Evolutionary conservation across 2,888 invertebrate species (phyloP).

Genomic region (Caenorhabditis imperialis): DNA sequence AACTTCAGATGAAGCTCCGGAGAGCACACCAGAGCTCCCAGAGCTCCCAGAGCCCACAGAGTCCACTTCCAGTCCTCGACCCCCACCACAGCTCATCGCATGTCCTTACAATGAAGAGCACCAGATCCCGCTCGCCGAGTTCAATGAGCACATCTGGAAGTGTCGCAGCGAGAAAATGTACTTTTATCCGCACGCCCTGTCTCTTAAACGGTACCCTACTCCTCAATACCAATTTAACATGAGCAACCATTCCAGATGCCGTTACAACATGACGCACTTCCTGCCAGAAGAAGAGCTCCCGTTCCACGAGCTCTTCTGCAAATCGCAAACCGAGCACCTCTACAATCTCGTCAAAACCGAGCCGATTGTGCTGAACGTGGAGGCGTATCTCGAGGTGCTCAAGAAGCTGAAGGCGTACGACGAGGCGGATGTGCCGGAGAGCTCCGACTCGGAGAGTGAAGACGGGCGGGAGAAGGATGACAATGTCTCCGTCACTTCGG

Average conservation of each 20-base stretch:
- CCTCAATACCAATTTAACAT: background rate
- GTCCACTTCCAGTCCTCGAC: background rate
- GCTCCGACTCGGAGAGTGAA: background rate
- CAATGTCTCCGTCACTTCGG: slow-evolving; percentile 17
- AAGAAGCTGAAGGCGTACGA: slow-evolving; percentile 6
- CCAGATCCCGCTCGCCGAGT: slow-evolving; percentile 11
- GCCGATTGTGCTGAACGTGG: slow-evolving; percentile 11
- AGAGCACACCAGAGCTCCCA: too few relatives aligned
- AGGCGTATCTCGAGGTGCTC: background rate
- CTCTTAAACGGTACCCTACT: slow-evolving; percentile 15
- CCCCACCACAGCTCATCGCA: background rate
- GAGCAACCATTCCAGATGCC: slow-evolving; percentile 13
- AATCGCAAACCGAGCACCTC: background rate
- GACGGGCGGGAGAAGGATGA: background rate
- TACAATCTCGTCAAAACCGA: background rate
- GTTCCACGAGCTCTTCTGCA: slow-evolving; percentile 23
- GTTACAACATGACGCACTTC: slow-evolving; percentile 9
- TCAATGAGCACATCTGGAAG: slow-evolving; percentile 27
- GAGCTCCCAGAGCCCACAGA: too few relatives aligned
- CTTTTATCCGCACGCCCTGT: slow-evolving; percentile 28
- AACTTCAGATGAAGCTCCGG: too few relatives aligned
- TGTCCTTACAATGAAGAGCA: slow-evolving; percentile 24
- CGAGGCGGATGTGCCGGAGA: background rate
- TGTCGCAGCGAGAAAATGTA: slow-evolving; percentile 15
- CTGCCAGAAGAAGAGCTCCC: slow-evolving; percentile 23